Evolutionary conservation across 2,888 invertebrate species (phyloP).

Genomic region (Stenolophus ochropezus): DNA sequence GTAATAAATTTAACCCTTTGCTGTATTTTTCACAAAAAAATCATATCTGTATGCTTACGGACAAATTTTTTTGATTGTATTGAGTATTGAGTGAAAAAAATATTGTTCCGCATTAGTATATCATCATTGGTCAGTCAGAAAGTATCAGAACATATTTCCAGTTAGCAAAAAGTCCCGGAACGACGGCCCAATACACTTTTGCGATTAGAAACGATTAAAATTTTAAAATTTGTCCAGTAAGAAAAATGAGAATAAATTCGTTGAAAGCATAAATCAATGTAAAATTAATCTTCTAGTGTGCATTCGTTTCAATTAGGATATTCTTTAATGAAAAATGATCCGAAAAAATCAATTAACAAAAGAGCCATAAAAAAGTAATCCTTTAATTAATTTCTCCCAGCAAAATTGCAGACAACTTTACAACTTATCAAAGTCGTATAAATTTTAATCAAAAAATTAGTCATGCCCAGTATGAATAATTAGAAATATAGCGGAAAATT

Average conservation of each 20-base stretch:
- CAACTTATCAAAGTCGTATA: constrained; percentile 36
- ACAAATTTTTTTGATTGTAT: no score
- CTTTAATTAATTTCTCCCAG: background rate
- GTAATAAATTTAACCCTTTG: no score
- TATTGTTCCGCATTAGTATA: no score
- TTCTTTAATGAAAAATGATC: constrained; percentile 18
- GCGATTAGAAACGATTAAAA: no score
- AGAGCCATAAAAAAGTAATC: constrained; percentile 34
- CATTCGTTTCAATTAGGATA: background rate
- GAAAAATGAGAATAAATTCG: background rate
- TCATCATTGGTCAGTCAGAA: no score
- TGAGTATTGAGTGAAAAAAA: no score
- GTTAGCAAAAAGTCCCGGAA: no score
- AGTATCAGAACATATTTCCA: no score
- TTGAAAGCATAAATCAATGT: background rate
- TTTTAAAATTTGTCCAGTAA: no score
- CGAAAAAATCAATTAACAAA: constrained; percentile 18
- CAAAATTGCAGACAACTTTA: constrained; percentile 8
- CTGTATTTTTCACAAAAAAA: no score
- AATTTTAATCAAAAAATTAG: constrained; percentile 40
- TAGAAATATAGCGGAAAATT: constrained; percentile 1
- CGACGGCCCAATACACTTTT: no score
- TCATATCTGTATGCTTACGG: no score
- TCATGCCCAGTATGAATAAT: background rate
- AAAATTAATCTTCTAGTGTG: background rate